These are phyloP conservation scores for Spilosoma lubricipeda DNA, from an alignment of 2,888 invertebrate species.

Conservation along the genomic window DNA sequence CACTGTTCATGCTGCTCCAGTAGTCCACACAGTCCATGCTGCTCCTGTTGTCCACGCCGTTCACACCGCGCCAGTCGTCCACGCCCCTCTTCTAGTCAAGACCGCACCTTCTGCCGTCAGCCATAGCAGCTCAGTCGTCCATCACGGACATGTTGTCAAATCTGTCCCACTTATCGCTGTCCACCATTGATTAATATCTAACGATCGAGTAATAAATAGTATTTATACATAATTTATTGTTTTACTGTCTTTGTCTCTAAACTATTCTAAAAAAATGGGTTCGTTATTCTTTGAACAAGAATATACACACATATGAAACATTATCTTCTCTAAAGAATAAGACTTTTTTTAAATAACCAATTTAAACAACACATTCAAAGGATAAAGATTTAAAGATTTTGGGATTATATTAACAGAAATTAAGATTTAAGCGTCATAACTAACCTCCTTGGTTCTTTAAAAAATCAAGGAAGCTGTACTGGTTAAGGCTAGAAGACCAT, in stretches of 20 bases:
- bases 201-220: constrained; percentile 33
- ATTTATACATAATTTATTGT: constrained; percentile 19
- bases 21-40: constrained; percentile 53
- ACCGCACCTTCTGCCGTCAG: constrained; percentile 74
- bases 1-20: constrained; percentile 57
- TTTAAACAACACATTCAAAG: not conserved
- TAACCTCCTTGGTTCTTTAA: not conserved
- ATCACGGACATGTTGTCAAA: constrained; percentile 73
- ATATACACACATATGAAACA: too few relatives aligned
- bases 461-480: not conserved
- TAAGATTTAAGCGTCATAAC: not conserved
- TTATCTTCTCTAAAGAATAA: too few relatives aligned
- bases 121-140: constrained; percentile 77
- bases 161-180: constrained; percentile 74
- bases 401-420: not conserved
- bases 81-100: constrained; percentile 74
- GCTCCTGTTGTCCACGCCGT: constrained; percentile 54
- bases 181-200: constrained; percentile 62
- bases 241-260: not conserved
- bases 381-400: not conserved
- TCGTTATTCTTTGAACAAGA: too few relatives aligned
- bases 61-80: constrained; percentile 58
- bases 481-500: not conserved
- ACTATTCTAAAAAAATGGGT: too few relatives aligned
- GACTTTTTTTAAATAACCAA: too few relatives aligned